Base-by-base conservation (phyloP, 2,797 vertebrate species). In the Megaceryle alcyon region DNA sequence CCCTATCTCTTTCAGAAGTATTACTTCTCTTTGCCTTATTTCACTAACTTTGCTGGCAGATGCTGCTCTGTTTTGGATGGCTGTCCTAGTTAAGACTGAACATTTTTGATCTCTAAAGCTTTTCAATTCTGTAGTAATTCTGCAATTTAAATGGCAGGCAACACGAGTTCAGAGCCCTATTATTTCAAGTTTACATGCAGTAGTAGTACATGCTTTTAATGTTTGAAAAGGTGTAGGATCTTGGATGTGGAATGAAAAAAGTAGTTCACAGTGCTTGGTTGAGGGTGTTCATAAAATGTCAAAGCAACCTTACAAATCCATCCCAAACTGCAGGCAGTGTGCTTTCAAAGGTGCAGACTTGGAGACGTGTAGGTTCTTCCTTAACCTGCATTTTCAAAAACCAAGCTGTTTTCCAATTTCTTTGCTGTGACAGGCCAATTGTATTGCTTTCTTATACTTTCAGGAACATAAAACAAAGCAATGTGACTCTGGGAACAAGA, bases 171-270 rank as follows among this genome's bases (percentile, higher is more conserved):
- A 95, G 75, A 91, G 64, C 77, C 68, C 92, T 96, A 65, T 96
- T 96, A 94, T 80, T 94, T 91, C 77, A 87, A 63, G 71, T 97
- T 97, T 94, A 82, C 87, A 91, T 95, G 81, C 85, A 88, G 84
- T 88, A 93, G 86, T 90, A 78, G 87, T 88, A 78, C 49, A 61
- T 90, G 83, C 73, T 94, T 96, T 94, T 96, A 91, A 80, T 95
- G 73, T 66, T 81, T 92, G 90, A 93, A 96, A 96, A 95, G 63
- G 46, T 57, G 31, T 84, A 48, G 88, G 92, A 63, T 92, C 91
- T 96, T 95, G 96, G 83, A 96, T 92, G 95, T 80, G 90, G 96
- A 97, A 96, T 94, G 92, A 88, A 80, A 49, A 95, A 79, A 97
- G 93, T 97, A 96, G 96, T 94, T 97, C 94, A 92, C 72, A 95